Evolutionary conservation across 2,113 vertebrate species (phyloP), one percentile per base, ranked within the genome.

Genomic region (Petrocephalus microphthalmus): DNA sequence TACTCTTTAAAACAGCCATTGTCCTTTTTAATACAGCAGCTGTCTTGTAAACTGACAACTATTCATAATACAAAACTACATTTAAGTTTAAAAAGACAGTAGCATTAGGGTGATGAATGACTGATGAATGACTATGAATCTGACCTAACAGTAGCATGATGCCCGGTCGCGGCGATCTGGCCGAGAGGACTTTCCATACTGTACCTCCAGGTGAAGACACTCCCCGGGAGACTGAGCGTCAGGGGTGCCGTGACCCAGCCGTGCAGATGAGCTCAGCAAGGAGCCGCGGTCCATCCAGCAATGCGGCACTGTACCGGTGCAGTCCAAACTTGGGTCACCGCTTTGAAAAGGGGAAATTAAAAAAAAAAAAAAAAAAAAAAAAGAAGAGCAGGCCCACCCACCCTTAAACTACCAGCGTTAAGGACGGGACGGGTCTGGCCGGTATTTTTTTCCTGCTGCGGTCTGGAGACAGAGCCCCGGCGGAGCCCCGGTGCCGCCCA

Each of bases 131-230:
- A 49, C 20, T 25, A n/a, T 54, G 7, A 42, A 82, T 20, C 54
- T 87, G 71, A 71, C 67, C 47, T 90, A 78, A 90, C 83, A 22
- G 78, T 15, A 74, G 60, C 57, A 85, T 15, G 52, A 67, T 85
- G 57, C 45, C 57, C n/a, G n/a, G 19, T 42, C 37, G 89, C 7
- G 13, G n/a, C 49, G 53, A 45, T 92, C 74, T 89, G n/a, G 56
- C 53, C 29, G 89, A 33, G 86, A 45, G 52, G 74, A 88, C 51
- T 84, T 89, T 88, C 86, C 89, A 90, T 92, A 93, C 93, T 92
- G 90, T 95, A 96, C 94, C 94, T 94, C 91, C 88, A 90, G 89
- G 89, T 89, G 91, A 91, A 86, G 91, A 92, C 86, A 92, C 92
- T 93, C 89, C 91, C 84, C 53, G 82, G 88, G 87, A 45, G 90